Base-by-base conservation (phyloP, 23 tunicate species). In the Halocynthia roretzi region DNA sequence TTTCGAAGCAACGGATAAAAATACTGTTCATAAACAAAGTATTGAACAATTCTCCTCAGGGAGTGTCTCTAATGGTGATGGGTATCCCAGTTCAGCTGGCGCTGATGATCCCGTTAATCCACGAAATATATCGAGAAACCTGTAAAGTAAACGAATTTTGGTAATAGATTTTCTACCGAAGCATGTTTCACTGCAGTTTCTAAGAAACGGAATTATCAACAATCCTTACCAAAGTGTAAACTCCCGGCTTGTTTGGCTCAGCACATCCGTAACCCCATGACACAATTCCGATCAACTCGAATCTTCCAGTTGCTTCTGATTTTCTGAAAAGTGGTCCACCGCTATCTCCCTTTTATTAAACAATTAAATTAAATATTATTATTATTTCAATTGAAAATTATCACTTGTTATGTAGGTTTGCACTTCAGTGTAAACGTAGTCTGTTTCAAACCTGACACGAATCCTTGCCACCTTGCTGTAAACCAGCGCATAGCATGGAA, bases 251-350 rank as follows among this genome's bases (percentile, higher is more conserved):
- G 11, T 60, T 76, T 8, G 75, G 71, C 56, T 54, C 53, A 10
- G 90, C 90, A 54, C 90, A 85, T 50, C 84, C 78, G 21, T 53
- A 40, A 51, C 90, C 90, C 90, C 90, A 85, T 5, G 90, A 85
- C 14, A 85, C 90, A 51, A 85, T 64, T 12, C 90, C 84, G 12
- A 85, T 49, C 53, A 80, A 76, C 53, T 80, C 72, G 54, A 72
- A 85, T 44, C 75, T 20, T 11, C 61, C 19, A 4, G 48, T 18
- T 15, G 58, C 50, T 10, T 67, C 68, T n/a, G 44, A 31, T 31
- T 31, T 31, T 31, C 4, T 31, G 44, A 31, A 31, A 31, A 80
- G 54, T 6, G 90, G 90, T 7, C 90, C 90, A 11, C 90, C 90
- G 62, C 90, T 85, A 74, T 85, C 90, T 23, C 90, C 90, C 90